Conservation (phyloP, 2,113 vertebrate genomes). For the Syngnathus typhle region DNA sequence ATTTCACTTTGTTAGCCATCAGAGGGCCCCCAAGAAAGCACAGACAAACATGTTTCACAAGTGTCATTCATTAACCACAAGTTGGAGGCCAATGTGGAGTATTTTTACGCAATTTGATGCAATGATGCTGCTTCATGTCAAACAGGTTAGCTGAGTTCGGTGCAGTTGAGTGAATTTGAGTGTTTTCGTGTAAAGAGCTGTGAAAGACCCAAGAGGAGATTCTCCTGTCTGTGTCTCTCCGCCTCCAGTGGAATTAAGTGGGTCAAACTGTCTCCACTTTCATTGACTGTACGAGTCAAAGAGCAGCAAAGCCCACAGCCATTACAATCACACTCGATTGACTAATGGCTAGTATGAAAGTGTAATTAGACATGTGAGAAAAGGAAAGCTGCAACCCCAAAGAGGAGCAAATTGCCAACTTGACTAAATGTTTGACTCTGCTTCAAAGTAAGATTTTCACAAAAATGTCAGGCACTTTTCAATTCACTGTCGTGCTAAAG, state of each 20-base stretch:
- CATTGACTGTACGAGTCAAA: conserved; percentile 39
- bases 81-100: neutral
- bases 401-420: conserved; percentile 4
- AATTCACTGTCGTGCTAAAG: conserved; percentile 20
- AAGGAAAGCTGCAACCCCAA: conserved; percentile 4
- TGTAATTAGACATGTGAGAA: conserved; percentile 11
- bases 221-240: conserved; percentile 38
- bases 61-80: neutral
- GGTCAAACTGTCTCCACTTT: conserved; percentile 56
- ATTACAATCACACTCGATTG: conserved; percentile 32
- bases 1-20: conserved; percentile 21
- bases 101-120: neutral
- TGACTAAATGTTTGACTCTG: conserved; percentile 1
- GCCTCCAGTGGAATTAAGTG: conserved; percentile 45
- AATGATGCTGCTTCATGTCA: neutral
- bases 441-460: conserved; percentile 3
- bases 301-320: conserved; percentile 22
- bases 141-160: conserved; percentile 33
- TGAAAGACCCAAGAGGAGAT: conserved; percentile 45
- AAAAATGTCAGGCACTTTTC: conserved; percentile 24
- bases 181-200: conserved; percentile 33
- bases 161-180: conserved; percentile 24
- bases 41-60: neutral
- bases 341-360: conserved; percentile 24
- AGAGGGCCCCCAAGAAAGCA: conserved; percentile 36